Base-by-base conservation (phyloP, 2,797 vertebrate species). In the Ceryle rudis region DNA sequence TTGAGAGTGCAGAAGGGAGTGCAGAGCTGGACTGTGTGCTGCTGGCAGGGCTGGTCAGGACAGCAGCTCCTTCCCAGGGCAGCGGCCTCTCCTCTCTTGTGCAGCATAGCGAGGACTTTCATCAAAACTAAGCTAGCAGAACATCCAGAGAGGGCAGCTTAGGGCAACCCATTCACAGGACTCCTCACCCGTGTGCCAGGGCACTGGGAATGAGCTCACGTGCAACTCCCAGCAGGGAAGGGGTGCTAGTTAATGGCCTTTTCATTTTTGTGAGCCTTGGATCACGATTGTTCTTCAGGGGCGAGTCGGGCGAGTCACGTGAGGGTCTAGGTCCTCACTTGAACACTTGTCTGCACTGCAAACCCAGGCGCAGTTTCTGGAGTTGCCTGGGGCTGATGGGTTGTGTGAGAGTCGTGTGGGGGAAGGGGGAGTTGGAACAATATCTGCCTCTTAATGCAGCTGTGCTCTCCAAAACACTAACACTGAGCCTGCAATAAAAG, bases 381-480 rank as follows among this genome's bases (percentile, higher is more conserved):
- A 71, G 67, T 14, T 74, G 81, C 79, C 69, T 64, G 82, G 25
- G 65, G 58, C 90, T 95, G 86, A 51, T 91, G 86, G 47, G 46
- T 66, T 64, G 77, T 58, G 71, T 60, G 69, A 61, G 55, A 52
- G 65, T 58, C 61, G 52, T 4, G 1, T 60, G 62, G 57, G 92
- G 55, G 49, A 52, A 82, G 13, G 74, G 64, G 69, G 51, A 69
- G 47, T 31, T 81, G 81, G 89, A 84, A 81, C 60, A 66, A 2
- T 41, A 12, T 54, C 89, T 95, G 95, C 84, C 77, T 81, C 57
- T 70, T 74, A 71, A 47, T 65, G 65, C 90, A 92, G 61, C 78
- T 78, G 41, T 94, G 88, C 90, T 89, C 86, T 77, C 70, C 85
- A 25, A 69, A 96, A 94, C 91, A 90, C 81, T 94, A 95, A 95